Conservation (phyloP, 35 echinoderm and acorn worm genomes). For the Stichopus chloronotus region DNA sequence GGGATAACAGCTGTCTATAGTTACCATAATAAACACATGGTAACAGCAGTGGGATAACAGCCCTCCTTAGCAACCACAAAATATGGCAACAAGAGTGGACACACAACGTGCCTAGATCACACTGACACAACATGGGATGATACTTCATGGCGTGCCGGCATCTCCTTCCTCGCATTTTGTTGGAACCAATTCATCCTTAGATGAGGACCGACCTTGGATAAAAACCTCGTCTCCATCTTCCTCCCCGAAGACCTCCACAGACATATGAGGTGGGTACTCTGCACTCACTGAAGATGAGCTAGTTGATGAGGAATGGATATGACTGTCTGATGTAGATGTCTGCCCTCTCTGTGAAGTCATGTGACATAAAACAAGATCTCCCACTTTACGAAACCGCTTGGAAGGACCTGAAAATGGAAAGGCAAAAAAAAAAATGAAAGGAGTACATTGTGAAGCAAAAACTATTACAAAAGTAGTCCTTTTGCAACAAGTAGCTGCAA, state of each 20-base stretch:
- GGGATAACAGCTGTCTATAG: too few relatives aligned
- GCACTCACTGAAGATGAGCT: slow-evolving; percentile 61
- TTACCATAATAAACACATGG: too few relatives aligned
- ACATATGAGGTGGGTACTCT: slow-evolving; percentile 54
- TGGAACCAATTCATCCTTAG: slow-evolving; percentile 64
- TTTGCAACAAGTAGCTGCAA: too few relatives aligned
- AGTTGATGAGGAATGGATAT: slow-evolving; percentile 72
- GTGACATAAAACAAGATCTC: slow-evolving; percentile 80
- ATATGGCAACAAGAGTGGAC: too few relatives aligned
- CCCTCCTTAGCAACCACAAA: too few relatives aligned
- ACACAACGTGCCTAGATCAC: too few relatives aligned
- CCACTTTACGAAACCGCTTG: slow-evolving; percentile 76
- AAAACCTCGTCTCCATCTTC: slow-evolving; percentile 86
- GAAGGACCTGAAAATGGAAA: slow-evolving; percentile 71
- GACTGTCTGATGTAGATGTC: slow-evolving; percentile 69
- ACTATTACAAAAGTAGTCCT: not conserved
- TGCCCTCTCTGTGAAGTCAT: slow-evolving; percentile 77
- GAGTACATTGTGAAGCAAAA: not conserved
- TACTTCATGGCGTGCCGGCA: not conserved
- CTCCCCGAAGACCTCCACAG: slow-evolving; percentile 76
- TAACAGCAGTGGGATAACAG: too few relatives aligned
- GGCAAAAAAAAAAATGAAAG: not conserved
- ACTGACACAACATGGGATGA: too few relatives aligned
- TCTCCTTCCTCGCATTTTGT: slow-evolving; percentile 26
- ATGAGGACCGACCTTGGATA: slow-evolving; percentile 61